Evolutionary conservation across 2,888 invertebrate genomes (phyloP).

Genomic region (Epistrophe eligans): DNA sequence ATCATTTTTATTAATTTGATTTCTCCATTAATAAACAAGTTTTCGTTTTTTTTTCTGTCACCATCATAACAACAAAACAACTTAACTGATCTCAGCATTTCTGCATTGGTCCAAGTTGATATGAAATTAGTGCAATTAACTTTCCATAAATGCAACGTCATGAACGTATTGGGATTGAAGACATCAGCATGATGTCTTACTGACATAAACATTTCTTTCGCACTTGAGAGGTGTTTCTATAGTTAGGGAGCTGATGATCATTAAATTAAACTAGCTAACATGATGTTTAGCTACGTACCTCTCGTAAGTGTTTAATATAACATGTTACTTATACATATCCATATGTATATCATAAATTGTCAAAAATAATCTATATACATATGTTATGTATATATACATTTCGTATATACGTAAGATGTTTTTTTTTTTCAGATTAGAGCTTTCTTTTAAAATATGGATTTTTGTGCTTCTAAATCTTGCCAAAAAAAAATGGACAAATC

Average conservation of each 20-base stretch:
- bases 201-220: neutral
- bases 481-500: no score
- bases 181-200: conserved; percentile 15
- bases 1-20: conserved; percentile 11
- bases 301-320: no score
- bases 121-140: conserved; percentile 25
- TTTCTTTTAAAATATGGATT: no score
- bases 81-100: neutral
- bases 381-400: no score
- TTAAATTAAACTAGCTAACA: neutral
- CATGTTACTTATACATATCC: no score
- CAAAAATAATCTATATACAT: no score
- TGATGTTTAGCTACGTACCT: no score
- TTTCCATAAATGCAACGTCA: conserved; percentile 23
- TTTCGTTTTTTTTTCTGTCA: neutral
- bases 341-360: no score
- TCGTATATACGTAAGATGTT: no score
- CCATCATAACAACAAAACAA: neutral
- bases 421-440: no score
- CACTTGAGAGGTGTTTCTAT: neutral
- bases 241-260: neutral
- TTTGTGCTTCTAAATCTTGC: no score
- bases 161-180: neutral
- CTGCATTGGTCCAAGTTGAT: neutral
- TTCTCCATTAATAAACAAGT: conserved; percentile 27